phyloP scores from a whole-genome alignment of 2,113 vertebrate species.

The Dipodomys stephensi region DNA sequence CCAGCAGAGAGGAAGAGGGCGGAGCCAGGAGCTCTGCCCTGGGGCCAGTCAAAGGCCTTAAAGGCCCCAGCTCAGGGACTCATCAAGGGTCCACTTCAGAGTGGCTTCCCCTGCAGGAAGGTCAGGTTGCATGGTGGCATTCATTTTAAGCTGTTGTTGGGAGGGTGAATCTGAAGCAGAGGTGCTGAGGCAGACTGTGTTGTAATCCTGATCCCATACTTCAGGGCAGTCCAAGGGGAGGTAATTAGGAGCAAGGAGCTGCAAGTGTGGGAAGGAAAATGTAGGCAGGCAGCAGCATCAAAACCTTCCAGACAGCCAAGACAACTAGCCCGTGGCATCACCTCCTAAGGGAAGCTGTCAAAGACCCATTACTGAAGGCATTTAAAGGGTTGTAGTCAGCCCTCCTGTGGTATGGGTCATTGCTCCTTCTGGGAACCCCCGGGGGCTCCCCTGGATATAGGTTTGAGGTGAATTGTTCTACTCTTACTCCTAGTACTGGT shows the following conservation, averaged over 20 bases:
- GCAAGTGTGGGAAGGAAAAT: slow-evolving; percentile 36
- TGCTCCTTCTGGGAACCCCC: background rate
- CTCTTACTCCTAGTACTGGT: background rate
- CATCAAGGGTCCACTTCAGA: background rate
- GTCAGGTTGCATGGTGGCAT: background rate
- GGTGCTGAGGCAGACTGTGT: slow-evolving; percentile 38
- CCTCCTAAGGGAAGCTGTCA: background rate
- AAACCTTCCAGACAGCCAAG: slow-evolving; percentile 2
- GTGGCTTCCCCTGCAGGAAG: background rate
- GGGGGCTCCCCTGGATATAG: background rate
- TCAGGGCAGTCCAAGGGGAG: slow-evolving; percentile 38
- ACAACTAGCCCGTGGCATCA: background rate
- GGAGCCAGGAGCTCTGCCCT: background rate
- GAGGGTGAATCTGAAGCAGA: background rate
- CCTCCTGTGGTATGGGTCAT: background rate
- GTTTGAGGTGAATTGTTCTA: background rate
- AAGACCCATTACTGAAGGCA: slow-evolving; percentile 33
- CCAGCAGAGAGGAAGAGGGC: too few relatives aligned
- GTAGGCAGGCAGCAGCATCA: background rate
- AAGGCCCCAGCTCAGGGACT: background rate
- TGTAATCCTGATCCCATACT: background rate
- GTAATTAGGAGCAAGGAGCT: slow-evolving; percentile 37
- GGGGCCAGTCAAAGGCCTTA: background rate
- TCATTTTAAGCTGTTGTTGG: background rate
- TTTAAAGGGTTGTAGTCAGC: background rate